These are phyloP conservation scores for Leptodactylus fallax DNA, from an alignment of 2,797 vertebrate species.

Conservation along the genomic window DNA sequence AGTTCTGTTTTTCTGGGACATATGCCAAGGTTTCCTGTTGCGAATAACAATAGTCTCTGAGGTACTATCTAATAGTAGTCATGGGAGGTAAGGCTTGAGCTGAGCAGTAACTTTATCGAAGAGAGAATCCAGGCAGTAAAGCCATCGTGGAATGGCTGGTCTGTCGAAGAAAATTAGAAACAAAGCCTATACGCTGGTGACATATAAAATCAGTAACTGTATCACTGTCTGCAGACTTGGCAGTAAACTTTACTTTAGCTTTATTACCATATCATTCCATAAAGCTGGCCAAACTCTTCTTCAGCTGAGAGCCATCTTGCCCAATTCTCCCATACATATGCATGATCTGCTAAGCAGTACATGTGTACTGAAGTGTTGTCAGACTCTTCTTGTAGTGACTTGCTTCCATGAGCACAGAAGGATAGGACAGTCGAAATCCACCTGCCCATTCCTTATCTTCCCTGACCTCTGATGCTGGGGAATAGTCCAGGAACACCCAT, in stretches of 20 bases:
- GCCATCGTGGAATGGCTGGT: neutral
- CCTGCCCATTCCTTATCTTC: too few species aligned
- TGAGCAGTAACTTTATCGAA: constrained; percentile 30
- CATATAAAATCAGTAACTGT: neutral
- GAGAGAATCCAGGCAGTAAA: constrained; percentile 13
- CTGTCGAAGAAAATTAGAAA: neutral
- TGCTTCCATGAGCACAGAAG: too few species aligned
- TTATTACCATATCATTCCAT: too few species aligned
- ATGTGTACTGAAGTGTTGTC: too few species aligned
- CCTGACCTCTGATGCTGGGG: too few species aligned
- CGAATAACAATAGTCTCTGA: constrained; percentile 37
- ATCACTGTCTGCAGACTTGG: neutral
- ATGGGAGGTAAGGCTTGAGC: constrained; percentile 36
- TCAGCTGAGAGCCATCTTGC: too few species aligned
- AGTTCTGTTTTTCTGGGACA: constrained; percentile 39
- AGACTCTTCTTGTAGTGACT: too few species aligned
- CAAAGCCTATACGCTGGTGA: neutral
- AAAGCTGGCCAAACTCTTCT: too few species aligned
- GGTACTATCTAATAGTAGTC: constrained; percentile 39
- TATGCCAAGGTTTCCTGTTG: constrained; percentile 51
- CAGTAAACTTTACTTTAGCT: neutral
- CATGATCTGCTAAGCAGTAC: too few species aligned
- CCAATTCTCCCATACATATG: too few species aligned
- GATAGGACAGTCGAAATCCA: too few species aligned
- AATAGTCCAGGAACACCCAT: too few species aligned